phyloP scores from a whole-genome alignment of 2,113 vertebrate species.

The Dasyprocta punctata region DNA sequence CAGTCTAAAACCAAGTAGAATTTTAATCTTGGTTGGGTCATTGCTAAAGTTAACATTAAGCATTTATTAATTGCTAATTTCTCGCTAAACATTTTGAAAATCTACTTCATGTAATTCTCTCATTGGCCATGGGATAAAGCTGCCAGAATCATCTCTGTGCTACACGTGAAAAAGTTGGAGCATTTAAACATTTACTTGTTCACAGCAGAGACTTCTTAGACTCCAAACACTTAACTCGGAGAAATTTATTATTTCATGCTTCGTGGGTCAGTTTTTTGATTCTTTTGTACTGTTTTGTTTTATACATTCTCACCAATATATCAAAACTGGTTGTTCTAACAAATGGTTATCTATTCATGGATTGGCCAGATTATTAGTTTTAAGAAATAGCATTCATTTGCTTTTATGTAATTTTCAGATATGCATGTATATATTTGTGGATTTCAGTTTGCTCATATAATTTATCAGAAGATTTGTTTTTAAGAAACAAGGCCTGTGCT shows the following conservation, averaged over 20 bases:
- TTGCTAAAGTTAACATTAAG: not conserved
- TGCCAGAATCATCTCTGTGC: not conserved
- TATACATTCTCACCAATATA: not conserved
- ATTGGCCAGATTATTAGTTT: not conserved
- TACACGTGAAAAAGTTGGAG: not conserved
- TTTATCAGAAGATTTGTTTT: constrained; percentile 58
- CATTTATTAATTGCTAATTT: not conserved
- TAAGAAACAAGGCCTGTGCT: constrained; percentile 55
- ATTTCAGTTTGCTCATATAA: not conserved
- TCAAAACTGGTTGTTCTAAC: constrained; percentile 1
- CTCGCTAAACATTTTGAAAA: constrained; percentile 27
- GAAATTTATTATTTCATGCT: not conserved
- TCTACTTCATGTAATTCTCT: not conserved
- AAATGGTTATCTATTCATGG: not conserved
- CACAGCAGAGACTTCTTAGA: not conserved
- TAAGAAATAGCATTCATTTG: not conserved
- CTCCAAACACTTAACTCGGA: not conserved
- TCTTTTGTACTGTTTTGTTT: constrained; percentile 11
- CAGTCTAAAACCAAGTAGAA: not conserved
- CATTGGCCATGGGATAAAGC: not conserved
- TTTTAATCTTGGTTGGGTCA: not conserved
- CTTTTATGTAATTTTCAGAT: constrained; percentile 1
- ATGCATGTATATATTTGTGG: not conserved
- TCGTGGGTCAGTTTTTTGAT: not conserved
- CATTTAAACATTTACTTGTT: not conserved